Evolutionary conservation across 2,888 invertebrate genomes (phyloP), one percentile per base, ranked within the genome.

Genomic region (Protodeltote pygarga): DNA sequence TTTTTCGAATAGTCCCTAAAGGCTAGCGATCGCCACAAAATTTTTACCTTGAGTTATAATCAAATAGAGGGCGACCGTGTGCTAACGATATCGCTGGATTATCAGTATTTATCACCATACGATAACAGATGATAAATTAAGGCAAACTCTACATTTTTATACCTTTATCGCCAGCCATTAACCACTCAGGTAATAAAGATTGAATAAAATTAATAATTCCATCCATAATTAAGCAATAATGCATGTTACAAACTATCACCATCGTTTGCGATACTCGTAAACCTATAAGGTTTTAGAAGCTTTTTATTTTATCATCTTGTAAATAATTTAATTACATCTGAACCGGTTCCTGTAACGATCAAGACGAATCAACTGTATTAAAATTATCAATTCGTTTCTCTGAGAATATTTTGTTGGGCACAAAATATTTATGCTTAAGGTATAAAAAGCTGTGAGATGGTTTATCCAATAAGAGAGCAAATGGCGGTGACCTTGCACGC

Each of bases 401-500:
- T 14, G 21, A 21, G 9, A 41, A 41, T 35, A 19, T 5, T 10
- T 24, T 19, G 20, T 13, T 19, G 28, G 13, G 9, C 24, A 37
- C 29, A 13, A 41, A 39, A 51, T 25, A 33, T 14, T 23, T 24
- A 24, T 11, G 15, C 8, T 31, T 17, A 19, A 23, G 24, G 14
- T 25, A 58, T 39, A 69, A 67, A 72, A 77, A 75, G 73, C 62
- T 55, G 50, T 44, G 52, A 58, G 46, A 61, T 62, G 58, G 49
- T 66, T 44, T 51, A 53, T 64, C 67, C 64, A 62, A 71, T 69
- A 66, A 68, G 71, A 76, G 74, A 77, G 76, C 81, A 58, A 58
- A 77, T 77, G 76, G 74, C 62, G 66, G 65, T 89, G 89, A 88
- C 90, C 90, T 90, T 90, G 90, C 81, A 74, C 79, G 73, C 78